Evolutionary conservation across 2,113 vertebrate species (phyloP).

Genomic region (Mirounga angustirostris): DNA sequence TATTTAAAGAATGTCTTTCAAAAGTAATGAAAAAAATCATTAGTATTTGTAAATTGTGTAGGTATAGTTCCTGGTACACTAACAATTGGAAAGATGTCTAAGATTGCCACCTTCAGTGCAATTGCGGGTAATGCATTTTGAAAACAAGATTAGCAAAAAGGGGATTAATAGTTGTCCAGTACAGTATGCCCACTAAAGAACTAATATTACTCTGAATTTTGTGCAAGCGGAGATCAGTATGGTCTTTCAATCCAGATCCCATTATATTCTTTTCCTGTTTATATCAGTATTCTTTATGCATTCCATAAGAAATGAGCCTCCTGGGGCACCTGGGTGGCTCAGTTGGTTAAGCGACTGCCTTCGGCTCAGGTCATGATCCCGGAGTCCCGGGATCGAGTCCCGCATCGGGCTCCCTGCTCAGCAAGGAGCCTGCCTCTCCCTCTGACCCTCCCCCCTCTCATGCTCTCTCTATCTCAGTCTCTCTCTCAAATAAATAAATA

Average conservation of each 20-base stretch:
- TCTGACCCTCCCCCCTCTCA: no score
- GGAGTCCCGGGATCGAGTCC: no score
- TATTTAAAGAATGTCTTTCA: not conserved
- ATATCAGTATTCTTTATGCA: not conserved
- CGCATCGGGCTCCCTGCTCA: no score
- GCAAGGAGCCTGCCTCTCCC: no score
- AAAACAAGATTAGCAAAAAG: not conserved
- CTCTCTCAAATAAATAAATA: no score
- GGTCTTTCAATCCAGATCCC: not conserved
- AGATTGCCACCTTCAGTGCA: constrained; percentile 64
- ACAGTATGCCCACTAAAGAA: not conserved
- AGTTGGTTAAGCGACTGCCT: no score
- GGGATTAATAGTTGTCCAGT: not conserved
- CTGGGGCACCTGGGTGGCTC: not conserved
- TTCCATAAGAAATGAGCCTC: not conserved
- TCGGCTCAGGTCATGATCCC: no score
- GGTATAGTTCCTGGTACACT: not conserved
- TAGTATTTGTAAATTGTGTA: not conserved
- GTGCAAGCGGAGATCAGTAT: not conserved
- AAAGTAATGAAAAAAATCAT: not conserved
- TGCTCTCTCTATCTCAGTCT: no score
- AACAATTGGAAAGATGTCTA: constrained; percentile 5
- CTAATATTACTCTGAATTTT: not conserved
- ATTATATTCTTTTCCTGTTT: not conserved
- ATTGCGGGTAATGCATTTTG: not conserved